These are phyloP conservation scores for Leptogaster cylindrica DNA, from an alignment of 2,888 invertebrate species.

Conservation along the genomic window DNA sequence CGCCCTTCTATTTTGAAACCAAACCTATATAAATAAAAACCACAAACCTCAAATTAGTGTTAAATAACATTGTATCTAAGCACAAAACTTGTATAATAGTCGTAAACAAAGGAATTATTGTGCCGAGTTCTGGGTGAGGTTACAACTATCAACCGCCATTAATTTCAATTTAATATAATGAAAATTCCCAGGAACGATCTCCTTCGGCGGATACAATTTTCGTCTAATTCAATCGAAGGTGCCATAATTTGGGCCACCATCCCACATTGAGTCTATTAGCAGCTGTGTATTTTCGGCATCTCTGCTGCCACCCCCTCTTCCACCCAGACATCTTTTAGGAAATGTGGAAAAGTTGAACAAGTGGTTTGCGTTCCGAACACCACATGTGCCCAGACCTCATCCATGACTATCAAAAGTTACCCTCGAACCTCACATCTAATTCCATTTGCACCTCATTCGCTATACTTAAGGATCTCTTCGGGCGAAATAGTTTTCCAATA, in stretches of 20 bases:
- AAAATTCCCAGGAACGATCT: slow-evolving; percentile 7
- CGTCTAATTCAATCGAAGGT: slow-evolving; percentile 40
- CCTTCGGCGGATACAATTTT: slow-evolving; percentile 23
- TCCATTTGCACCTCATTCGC: slow-evolving; percentile 48
- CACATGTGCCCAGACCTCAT: neutral
- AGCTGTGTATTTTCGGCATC: neutral
- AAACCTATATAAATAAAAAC: slow-evolving; percentile 77
- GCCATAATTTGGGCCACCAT: slow-evolving; percentile 23
- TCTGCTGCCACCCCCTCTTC: neutral
- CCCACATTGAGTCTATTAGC: slow-evolving; percentile 2
- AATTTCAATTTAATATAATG: slow-evolving; percentile 33
- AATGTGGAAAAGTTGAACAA: neutral
- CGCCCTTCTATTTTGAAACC: slow-evolving; percentile 99
- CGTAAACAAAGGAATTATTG: no score
- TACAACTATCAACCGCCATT: no score
- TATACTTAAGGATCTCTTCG: slow-evolving; percentile 42
- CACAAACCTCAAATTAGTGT: neutral
- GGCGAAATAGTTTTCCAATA: slow-evolving; percentile 44
- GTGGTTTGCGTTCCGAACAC: neutral
- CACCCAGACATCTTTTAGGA: neutral
- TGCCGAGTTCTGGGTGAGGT: no score
- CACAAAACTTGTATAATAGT: no score
- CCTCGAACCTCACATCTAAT: slow-evolving; percentile 45
- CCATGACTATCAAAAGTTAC: slow-evolving; percentile 30
- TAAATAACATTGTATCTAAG: no score